Conservation (phyloP, 2,113 vertebrate genomes). For the Oryzias celebensis region DNA sequence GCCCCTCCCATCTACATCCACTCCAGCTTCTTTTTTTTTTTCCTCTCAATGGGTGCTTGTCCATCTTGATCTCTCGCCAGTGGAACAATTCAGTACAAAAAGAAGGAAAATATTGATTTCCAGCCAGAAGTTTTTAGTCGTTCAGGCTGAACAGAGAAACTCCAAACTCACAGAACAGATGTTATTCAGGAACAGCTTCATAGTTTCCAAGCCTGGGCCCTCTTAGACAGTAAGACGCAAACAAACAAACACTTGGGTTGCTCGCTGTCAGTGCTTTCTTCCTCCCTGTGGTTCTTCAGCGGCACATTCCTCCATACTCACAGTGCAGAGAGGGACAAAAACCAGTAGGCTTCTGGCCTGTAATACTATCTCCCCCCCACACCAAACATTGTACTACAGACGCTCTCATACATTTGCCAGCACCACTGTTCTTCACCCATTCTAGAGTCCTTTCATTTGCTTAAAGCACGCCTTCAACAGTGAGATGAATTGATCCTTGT, state of each 20-base stretch:
- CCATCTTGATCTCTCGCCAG: constrained; percentile 65
- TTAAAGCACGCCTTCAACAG: constrained; percentile 18
- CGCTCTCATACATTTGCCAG: constrained; percentile 44
- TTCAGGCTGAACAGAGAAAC: constrained; percentile 20
- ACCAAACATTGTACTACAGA: constrained; percentile 60
- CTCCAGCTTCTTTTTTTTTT: constrained; percentile 41
- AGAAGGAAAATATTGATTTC: constrained; percentile 74
- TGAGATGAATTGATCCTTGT: background rate
- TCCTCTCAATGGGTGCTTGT: constrained; percentile 55
- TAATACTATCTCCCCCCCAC: constrained; percentile 53
- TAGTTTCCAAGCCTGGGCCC: constrained; percentile 31
- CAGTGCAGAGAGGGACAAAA: constrained; percentile 51
- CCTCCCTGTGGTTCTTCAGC: constrained; percentile 59
- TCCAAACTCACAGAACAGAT: constrained; percentile 55
- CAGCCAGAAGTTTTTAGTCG: constrained; percentile 53
- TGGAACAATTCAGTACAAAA: constrained; percentile 64
- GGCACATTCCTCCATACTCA: constrained; percentile 62
- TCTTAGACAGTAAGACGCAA: constrained; percentile 52
- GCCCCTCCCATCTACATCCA: constrained; percentile 45
- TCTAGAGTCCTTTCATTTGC: constrained; percentile 26
- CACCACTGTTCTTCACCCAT: constrained; percentile 28
- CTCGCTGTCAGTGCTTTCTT: constrained; percentile 59
- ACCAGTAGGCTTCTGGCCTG: constrained; percentile 61
- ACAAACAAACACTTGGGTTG: constrained; percentile 61
- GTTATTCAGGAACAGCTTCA: constrained; percentile 44